Conservation (phyloP, 2,797 vertebrate species). For the Chloroceryle amazona region DNA sequence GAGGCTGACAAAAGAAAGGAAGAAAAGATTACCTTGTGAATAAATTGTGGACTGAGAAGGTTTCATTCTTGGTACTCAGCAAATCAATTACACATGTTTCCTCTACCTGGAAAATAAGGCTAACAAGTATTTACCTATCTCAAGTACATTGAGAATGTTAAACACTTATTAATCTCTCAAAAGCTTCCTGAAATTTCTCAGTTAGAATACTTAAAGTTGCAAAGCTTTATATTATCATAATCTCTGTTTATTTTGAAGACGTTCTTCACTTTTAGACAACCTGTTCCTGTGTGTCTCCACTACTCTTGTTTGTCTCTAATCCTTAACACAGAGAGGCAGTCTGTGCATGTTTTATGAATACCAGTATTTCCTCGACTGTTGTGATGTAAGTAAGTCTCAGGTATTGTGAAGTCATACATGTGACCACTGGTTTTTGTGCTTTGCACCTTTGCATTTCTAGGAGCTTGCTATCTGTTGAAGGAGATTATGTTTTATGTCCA, state of each 20-base stretch:
- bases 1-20: not conserved
- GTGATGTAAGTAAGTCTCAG: not conserved
- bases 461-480: not conserved
- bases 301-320: not conserved
- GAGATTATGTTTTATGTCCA: not conserved
- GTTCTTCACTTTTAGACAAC: not conserved
- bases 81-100: not conserved
- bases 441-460: not conserved
- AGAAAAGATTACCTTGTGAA: not conserved
- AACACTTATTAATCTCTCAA: not conserved
- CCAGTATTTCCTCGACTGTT: not conserved
- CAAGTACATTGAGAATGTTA: not conserved
- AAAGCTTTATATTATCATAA: not conserved
- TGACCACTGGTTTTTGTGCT: not conserved
- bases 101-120: not conserved
- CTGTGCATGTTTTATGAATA: not conserved
- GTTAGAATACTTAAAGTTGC: not conserved
- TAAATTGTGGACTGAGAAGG: not conserved
- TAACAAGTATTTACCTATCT: not conserved
- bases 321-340: not conserved
- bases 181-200: not conserved
- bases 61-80: not conserved
- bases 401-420: not conserved
- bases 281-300: not conserved
- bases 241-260: not conserved